Conservation (phyloP, 2,888 invertebrate genomes). For the Lobophora halterata region DNA sequence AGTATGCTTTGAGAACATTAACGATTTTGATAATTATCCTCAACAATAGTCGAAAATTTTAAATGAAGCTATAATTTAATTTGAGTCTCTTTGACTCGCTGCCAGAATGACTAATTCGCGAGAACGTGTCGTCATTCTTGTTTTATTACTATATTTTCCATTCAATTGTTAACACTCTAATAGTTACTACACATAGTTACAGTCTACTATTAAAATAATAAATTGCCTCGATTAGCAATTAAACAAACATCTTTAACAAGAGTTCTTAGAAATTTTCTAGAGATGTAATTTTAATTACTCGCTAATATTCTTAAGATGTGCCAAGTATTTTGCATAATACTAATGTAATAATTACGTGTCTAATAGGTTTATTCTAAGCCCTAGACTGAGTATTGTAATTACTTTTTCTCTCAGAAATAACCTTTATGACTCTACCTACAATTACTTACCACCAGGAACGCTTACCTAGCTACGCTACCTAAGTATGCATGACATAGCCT, state of each 20-base stretch:
- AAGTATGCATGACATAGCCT: too few relatives aligned
- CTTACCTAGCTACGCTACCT: too few relatives aligned
- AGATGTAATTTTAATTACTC: slow-evolving; percentile 24
- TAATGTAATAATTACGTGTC: slow-evolving; percentile 1
- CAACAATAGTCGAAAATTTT: slow-evolving; percentile 63
- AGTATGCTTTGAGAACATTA: slow-evolving; percentile 40
- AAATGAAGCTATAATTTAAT: slow-evolving; percentile 64
- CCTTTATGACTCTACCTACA: too few relatives aligned
- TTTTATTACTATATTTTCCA: slow-evolving; percentile 61
- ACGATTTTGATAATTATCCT: slow-evolving; percentile 55
- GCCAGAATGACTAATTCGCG: slow-evolving; percentile 75
- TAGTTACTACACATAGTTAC: too few relatives aligned
- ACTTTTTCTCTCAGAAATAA: too few relatives aligned
- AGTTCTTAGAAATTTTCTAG: slow-evolving; percentile 20
- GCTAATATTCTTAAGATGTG: slow-evolving; percentile 3
- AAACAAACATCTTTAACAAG: slow-evolving; percentile 13
- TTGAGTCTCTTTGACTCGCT: slow-evolving; percentile 63
- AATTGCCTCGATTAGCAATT: slow-evolving; percentile 27
- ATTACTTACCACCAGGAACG: too few relatives aligned
- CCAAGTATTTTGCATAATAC: slow-evolving; percentile 9
- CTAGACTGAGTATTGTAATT: too few relatives aligned
- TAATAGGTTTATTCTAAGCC: background rate
- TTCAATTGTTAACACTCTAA: slow-evolving; percentile 51
- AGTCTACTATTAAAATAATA: slow-evolving; percentile 48
- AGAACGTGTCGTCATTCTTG: slow-evolving; percentile 56